phyloP scores from a whole-genome alignment of 2,888 invertebrate species.

The Petrophora chlorosata region DNA sequence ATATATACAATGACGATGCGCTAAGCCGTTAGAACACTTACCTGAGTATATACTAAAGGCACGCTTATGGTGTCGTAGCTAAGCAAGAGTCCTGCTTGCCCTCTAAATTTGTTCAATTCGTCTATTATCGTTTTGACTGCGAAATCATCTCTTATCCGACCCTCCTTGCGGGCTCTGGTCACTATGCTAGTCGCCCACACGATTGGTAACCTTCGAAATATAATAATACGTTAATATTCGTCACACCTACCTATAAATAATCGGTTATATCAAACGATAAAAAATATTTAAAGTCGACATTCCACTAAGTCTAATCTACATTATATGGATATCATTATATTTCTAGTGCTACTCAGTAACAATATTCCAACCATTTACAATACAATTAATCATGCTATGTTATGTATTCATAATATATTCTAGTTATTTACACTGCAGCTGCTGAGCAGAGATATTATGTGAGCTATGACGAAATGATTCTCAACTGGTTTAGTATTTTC shows the following conservation, averaged over 20 bases:
- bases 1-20: too few species aligned
- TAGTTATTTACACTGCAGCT: constrained; percentile 1
- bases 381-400: constrained; percentile 2
- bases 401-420: too few species aligned
- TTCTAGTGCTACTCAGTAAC: constrained; percentile 4
- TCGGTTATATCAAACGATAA: constrained; percentile 10
- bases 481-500: neutral
- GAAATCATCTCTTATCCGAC: constrained; percentile 94
- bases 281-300: constrained; percentile 8
- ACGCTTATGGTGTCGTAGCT: constrained; percentile 92
- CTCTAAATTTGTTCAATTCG: constrained; percentile 93
- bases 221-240: constrained; percentile 15
- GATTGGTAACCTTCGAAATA: constrained; percentile 87
- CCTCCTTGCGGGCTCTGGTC: constrained; percentile 94
- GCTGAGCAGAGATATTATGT: too few species aligned
- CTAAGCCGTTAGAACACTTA: too few species aligned
- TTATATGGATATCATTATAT: neutral
- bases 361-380: constrained; percentile 10
- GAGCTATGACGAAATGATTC: neutral
- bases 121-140: constrained; percentile 96
- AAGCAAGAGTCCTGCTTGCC: constrained; percentile 89
- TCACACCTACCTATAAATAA: constrained; percentile 10
- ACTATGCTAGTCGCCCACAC: constrained; percentile 96
- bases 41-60: constrained; percentile 93
- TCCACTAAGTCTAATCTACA: constrained; percentile 12